These are phyloP conservation scores for Drosophila neonasuta DNA, from an alignment of 2,888 invertebrate genomes.

Conservation along the genomic window DNA sequence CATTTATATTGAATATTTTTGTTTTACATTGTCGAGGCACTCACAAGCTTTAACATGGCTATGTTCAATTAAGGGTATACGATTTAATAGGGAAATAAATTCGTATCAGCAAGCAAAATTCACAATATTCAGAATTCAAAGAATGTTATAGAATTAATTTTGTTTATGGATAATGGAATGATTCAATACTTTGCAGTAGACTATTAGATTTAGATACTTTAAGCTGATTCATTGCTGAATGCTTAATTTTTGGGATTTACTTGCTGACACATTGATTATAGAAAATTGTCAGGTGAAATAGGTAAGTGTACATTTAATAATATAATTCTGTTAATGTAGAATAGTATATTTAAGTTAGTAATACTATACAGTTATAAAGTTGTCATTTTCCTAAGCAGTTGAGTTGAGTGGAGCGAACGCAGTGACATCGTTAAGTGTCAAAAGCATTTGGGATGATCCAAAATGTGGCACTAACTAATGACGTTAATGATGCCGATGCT, in stretches of 20 bases:
- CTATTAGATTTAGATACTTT: neutral
- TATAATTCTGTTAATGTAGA: neutral
- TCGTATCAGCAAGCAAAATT: no score
- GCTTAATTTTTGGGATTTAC: neutral
- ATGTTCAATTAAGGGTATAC: no score
- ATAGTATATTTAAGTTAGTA: neutral
- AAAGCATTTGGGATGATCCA: conserved; percentile 44
- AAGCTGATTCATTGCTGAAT: neutral
- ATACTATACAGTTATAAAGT: conserved; percentile 12
- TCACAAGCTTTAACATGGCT: no score
- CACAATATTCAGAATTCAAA: no score
- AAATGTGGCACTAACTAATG: conserved; percentile 62
- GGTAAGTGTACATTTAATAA: no score
- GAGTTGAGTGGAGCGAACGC: conserved; percentile 4
- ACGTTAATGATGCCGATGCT: conserved; percentile 55
- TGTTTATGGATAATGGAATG: neutral
- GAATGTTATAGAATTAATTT: no score
- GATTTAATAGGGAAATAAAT: no score
- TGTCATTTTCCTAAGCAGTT: conserved; percentile 17
- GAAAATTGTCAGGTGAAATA: no score
- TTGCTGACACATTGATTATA: neutral
- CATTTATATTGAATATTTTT: no score
- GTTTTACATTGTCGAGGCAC: no score
- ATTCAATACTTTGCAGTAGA: neutral
- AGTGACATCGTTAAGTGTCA: conserved; percentile 38